phyloP scores from a whole-genome alignment of 2,797 vertebrate species.

The Hapalemur alaotrensis region DNA sequence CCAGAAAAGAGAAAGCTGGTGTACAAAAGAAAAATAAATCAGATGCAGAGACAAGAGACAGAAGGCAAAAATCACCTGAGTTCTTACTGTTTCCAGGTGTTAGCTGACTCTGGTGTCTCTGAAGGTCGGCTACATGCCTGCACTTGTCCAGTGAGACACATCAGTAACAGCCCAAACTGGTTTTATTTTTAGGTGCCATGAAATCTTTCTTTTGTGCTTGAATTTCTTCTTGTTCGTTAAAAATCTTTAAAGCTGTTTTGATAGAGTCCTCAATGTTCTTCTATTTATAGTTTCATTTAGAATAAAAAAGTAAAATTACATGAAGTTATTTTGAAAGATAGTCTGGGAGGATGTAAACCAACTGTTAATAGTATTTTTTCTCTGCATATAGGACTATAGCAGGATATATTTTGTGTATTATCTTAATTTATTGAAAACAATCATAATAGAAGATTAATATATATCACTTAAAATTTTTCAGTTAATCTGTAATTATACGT shows the following conservation, averaged over 20 bases:
- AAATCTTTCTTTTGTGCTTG: constrained; percentile 22
- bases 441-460: neutral
- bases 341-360: neutral
- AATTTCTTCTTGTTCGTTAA: constrained; percentile 14
- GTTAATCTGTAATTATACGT: neutral
- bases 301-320: constrained; percentile 12
- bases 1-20: neutral
- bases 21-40: neutral
- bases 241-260: neutral
- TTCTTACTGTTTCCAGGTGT: neutral
- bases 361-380: neutral
- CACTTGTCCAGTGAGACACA: neutral
- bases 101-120: neutral
- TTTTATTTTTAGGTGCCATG: constrained; percentile 12
- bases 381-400: neutral
- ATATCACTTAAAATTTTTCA: neutral
- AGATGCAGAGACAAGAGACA: neutral
- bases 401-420: neutral
- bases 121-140: neutral
- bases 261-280: neutral
- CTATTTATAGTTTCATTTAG: constrained; percentile 9
- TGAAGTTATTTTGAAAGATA: neutral
- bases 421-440: constrained; percentile 5
- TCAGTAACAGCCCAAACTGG: neutral
- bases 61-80: neutral